Percentiles rank a stretch among this genome's conserved stretches.
Evolutionary conservation across 2,888 invertebrate genomes (phyloP).

Genomic region (Eucera pruinosa): DNA sequence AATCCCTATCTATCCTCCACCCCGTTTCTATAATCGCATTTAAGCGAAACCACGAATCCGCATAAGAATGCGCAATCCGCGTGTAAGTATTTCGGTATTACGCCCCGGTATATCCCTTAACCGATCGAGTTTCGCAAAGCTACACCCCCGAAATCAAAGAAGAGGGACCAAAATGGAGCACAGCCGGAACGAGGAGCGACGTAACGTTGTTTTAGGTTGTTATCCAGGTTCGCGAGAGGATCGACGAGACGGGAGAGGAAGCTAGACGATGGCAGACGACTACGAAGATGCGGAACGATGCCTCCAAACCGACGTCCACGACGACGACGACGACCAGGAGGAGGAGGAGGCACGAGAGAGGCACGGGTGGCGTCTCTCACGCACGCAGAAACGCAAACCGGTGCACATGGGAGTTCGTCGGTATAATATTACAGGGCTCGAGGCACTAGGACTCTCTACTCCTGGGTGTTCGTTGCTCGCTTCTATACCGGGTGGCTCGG

Average conservation of each 20-base stretch:
- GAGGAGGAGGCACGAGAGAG: conserved; percentile 17
- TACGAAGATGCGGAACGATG: conserved; percentile 11
- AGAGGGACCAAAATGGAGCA: neutral
- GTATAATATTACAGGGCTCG: conserved; percentile 81
- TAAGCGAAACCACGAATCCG: too few species aligned
- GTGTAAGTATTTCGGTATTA: too few species aligned
- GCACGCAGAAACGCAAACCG: conserved; percentile 61
- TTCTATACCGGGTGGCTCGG: conserved; percentile 75
- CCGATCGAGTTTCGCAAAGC: conserved; percentile 5
- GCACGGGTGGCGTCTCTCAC: conserved; percentile 40
- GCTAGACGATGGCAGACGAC: conserved; percentile 29
- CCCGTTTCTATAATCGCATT: too few species aligned
- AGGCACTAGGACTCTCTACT: conserved; percentile 74
- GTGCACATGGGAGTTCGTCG: conserved; percentile 72
- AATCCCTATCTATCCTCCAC: too few species aligned
- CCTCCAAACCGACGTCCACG: conserved; percentile 29
- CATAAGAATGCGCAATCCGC: too few species aligned
- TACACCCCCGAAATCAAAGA: neutral
- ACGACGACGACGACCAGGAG: conserved; percentile 31
- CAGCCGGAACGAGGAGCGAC: neutral
- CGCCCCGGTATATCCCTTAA: too few species aligned
- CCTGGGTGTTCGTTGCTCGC: conserved; percentile 75
- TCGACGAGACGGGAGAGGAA: conserved; percentile 27
- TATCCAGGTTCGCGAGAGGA: conserved; percentile 10
- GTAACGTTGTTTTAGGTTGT: neutral